Percentiles rank a stretch among this genome's conserved stretches.
These are phyloP conservation scores for Medauroidea extradentata DNA, from an alignment of 1,140 invertebrate genomes.

Conservation along the genomic window DNA sequence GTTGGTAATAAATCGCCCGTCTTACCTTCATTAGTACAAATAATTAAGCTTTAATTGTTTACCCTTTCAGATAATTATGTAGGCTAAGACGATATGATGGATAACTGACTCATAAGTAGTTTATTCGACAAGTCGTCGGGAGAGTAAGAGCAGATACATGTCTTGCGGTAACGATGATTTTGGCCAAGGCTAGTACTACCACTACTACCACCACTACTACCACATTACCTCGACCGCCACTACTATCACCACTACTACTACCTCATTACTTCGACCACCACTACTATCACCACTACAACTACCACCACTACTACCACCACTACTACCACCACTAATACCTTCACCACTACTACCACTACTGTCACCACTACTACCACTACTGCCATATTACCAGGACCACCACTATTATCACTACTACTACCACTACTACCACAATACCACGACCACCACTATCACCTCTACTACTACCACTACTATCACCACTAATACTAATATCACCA, in stretches of 20 bases:
- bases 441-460: no score
- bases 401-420: slow-evolving; percentile 19
- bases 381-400: slow-evolving; percentile 10
- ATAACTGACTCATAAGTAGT: no score
- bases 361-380: slow-evolving; percentile 21
- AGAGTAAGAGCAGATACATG: no score
- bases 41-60: no score
- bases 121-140: no score
- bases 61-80: no score
- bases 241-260: slow-evolving; percentile 5
- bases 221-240: slow-evolving; percentile 1
- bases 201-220: neutral
- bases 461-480: slow-evolving; percentile 21
- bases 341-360: slow-evolving; percentile 17
- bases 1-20: no score
- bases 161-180: no score
- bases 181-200: neutral
- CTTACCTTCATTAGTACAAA: no score
- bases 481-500: slow-evolving; percentile 18
- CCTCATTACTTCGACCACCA: slow-evolving; percentile 9
- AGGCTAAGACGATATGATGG: no score
- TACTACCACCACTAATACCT: slow-evolving; percentile 17
- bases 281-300: slow-evolving; percentile 9
- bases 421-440: no score
- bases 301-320: slow-evolving; percentile 11